Evolutionary conservation across 2,888 invertebrate species (phyloP).

Genomic region (Pterostichus madidus): DNA sequence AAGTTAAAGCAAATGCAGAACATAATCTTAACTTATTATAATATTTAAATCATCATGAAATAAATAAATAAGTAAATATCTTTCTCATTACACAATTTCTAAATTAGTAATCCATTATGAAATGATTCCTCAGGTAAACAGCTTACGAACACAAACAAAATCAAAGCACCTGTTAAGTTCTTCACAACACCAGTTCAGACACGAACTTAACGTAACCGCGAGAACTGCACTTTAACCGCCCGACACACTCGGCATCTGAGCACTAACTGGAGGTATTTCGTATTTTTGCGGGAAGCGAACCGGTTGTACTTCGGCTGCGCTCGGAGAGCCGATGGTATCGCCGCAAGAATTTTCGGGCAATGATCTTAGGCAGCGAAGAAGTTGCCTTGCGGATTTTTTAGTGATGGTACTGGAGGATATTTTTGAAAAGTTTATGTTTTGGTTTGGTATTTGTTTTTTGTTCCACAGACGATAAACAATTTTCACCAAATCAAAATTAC

Average conservation of each 20-base stretch:
- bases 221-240: background rate
- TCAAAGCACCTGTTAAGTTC: slow-evolving; percentile 8
- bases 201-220: background rate
- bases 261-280: slow-evolving; percentile 61
- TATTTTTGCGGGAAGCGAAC: slow-evolving; percentile 66
- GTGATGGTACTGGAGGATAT: background rate
- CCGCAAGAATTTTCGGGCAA: slow-evolving; percentile 62
- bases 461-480: no score
- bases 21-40: no score
- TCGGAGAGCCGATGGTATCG: slow-evolving; percentile 55
- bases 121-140: background rate
- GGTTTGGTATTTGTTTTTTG: no score
- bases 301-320: slow-evolving; percentile 54
- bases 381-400: slow-evolving; percentile 13
- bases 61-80: no score
- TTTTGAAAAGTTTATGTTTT: background rate
- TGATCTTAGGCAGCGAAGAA: slow-evolving; percentile 30
- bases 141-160: slow-evolving; percentile 4
- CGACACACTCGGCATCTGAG: slow-evolving; percentile 26
- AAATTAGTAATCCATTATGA: background rate
- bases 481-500: no score
- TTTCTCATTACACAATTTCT: no score
- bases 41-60: no score
- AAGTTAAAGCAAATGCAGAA: no score
- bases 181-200: slow-evolving; percentile 28